Conservation (phyloP, 2,888 invertebrate species). For the Germaria angustata region DNA sequence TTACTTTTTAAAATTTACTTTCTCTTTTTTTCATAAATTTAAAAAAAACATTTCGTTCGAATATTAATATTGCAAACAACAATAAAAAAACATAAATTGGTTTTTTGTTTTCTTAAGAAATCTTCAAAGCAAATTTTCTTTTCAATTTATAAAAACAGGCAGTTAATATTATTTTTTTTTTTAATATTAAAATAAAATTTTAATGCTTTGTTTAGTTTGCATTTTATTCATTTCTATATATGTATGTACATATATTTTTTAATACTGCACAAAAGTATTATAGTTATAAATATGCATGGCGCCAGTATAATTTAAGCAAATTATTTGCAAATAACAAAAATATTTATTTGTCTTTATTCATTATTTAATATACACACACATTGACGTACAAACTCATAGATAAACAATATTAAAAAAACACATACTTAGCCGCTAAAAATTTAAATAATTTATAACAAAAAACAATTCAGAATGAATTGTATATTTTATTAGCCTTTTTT, state of each 20-base stretch:
- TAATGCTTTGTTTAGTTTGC: not conserved
- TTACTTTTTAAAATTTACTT: too few species aligned
- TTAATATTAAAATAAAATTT: not conserved
- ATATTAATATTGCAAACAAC: too few species aligned
- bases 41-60: too few species aligned
- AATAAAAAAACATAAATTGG: too few species aligned
- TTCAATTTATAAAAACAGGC: too few species aligned
- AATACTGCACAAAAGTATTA: too few species aligned
- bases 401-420: not conserved
- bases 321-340: constrained; percentile 41
- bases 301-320: constrained; percentile 58
- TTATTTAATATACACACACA: constrained; percentile 43
- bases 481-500: not conserved
- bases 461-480: constrained; percentile 5
- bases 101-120: too few species aligned
- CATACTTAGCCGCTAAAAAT: constrained; percentile 37
- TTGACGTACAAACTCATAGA: not conserved
- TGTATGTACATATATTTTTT: too few species aligned
- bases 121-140: too few species aligned
- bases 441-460: constrained; percentile 37
- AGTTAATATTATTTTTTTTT: too few species aligned
- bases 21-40: too few species aligned
- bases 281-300: constrained; percentile 58
- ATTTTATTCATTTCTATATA: constrained; percentile 9
- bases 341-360: constrained; percentile 14